Conservation (phyloP, 2,888 invertebrate species). For the Melipona beecheii region DNA sequence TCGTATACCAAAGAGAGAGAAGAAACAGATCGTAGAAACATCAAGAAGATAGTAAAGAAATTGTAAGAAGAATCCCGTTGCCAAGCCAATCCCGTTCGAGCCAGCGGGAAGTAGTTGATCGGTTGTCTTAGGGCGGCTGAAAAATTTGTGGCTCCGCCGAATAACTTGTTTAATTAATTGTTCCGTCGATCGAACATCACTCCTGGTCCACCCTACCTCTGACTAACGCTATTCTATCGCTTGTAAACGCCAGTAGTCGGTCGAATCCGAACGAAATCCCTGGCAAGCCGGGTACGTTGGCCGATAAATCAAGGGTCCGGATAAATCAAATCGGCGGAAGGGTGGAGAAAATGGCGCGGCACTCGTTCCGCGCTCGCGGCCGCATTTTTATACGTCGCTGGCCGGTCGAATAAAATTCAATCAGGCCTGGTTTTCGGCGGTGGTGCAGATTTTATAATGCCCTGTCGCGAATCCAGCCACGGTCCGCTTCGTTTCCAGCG, state of each 20-base stretch:
- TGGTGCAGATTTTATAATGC: conserved; percentile 38
- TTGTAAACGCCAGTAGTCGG: conserved; percentile 39
- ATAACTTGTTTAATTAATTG: conserved; percentile 54
- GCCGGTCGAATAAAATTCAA: conserved; percentile 53
- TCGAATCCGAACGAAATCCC: conserved; percentile 44
- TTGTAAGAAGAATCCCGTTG: background rate
- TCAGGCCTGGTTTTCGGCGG: conserved; percentile 17
- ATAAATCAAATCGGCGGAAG: conserved; percentile 62
- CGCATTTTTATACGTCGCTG: conserved; percentile 50
- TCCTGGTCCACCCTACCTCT: background rate
- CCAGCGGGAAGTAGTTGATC: background rate
- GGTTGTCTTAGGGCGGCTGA: conserved; percentile 5
- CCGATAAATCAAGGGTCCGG: conserved; percentile 54
- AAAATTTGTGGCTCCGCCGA: conserved; percentile 35
- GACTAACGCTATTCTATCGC: conserved; percentile 3
- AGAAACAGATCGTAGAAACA: background rate
- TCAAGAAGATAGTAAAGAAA: background rate
- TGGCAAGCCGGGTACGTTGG: conserved; percentile 6
- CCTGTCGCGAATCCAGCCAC: conserved; percentile 18
- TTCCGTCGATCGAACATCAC: conserved; percentile 44
- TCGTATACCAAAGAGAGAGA: background rate
- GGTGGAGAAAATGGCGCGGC: conserved; percentile 36
- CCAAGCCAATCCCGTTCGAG: background rate
- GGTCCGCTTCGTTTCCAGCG: conserved; percentile 18
- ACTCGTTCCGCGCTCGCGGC: conserved; percentile 32